A percentile compares a stretch with the other conserved stretches of the same genome.
Conservation (phyloP, 2,888 invertebrate genomes). For the Trimorus sp. region DNA sequence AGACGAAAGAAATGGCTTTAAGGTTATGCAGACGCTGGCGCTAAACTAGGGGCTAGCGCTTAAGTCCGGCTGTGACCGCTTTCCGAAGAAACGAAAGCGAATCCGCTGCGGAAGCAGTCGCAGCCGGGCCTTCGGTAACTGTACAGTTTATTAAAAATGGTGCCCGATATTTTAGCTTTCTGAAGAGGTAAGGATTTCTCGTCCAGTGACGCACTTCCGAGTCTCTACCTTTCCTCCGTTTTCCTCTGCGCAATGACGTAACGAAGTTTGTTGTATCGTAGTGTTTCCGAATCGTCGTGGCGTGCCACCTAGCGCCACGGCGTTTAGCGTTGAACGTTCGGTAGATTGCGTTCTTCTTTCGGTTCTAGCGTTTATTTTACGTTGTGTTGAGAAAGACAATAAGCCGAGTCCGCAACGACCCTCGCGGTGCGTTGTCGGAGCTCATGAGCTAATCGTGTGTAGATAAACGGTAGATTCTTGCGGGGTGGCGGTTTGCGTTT, state of each 20-base stretch:
- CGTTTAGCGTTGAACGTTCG: constrained; percentile 71
- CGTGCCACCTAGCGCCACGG: constrained; percentile 41
- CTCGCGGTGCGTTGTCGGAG: constrained; percentile 53
- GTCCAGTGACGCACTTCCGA: constrained; percentile 80
- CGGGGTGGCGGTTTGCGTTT: constrained; percentile 17
- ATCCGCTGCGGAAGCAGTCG: constrained; percentile 60
- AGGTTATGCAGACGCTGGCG: constrained; percentile 72
- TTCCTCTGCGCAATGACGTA: constrained; percentile 76
- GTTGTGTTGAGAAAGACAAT: constrained; percentile 29
- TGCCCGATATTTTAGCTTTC: constrained; percentile 81
- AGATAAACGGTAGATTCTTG: constrained; percentile 69
- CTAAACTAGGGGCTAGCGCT: constrained; percentile 75
- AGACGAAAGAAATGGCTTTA: constrained; percentile 70
- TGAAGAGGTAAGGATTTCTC: constrained; percentile 82
- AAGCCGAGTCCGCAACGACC: constrained; percentile 31
- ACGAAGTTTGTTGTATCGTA: constrained; percentile 74
- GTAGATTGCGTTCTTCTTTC: constrained; percentile 71
- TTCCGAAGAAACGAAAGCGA: constrained; percentile 29
- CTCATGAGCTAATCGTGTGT: constrained; percentile 66
- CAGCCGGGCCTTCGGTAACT: constrained; percentile 64
- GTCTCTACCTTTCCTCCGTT: constrained; percentile 76
- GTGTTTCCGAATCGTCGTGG: constrained; percentile 64
- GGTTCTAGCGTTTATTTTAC: constrained; percentile 36
- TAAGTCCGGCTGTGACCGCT: constrained; percentile 70
- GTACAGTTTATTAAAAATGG: constrained; percentile 79